Percentiles rank a stretch among this genome's conserved stretches.
phyloP scores from a whole-genome alignment of 2,113 vertebrate genomes.

The Psettodes erumei region DNA sequence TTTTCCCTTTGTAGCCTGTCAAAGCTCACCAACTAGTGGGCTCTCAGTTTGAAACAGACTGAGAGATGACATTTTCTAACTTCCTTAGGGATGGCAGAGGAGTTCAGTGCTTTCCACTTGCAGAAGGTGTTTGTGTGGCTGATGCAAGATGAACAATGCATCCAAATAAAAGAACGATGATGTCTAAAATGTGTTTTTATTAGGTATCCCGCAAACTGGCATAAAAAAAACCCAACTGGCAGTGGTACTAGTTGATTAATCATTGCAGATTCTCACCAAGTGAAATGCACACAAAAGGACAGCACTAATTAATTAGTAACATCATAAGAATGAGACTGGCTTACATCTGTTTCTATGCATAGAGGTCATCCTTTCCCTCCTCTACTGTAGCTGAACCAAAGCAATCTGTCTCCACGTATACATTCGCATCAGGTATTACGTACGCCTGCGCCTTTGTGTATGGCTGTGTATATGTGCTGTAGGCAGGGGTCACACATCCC shows the following conservation, averaged over 20 bases:
- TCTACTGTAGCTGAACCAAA: slow-evolving; percentile 53
- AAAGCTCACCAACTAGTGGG: slow-evolving; percentile 78
- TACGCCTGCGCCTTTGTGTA: slow-evolving; percentile 27
- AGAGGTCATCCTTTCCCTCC: slow-evolving; percentile 45
- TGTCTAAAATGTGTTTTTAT: slow-evolving; percentile 20
- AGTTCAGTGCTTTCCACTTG: slow-evolving; percentile 57
- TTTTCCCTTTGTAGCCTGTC: slow-evolving; percentile 82
- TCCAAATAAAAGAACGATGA: slow-evolving; percentile 16
- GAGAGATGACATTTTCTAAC: slow-evolving; percentile 80
- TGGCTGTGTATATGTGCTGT: slow-evolving; percentile 28
- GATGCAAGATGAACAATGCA: neutral
- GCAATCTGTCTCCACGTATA: slow-evolving; percentile 70
- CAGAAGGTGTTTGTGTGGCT: slow-evolving; percentile 56
- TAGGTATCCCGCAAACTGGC: neutral
- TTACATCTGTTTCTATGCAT: slow-evolving; percentile 68
- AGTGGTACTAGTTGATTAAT: slow-evolving; percentile 11
- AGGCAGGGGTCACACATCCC: slow-evolving; percentile 41
- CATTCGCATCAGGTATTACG: slow-evolving; percentile 8
- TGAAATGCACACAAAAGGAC: slow-evolving; percentile 40
- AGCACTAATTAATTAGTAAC: slow-evolving; percentile 61
- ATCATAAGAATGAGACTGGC: slow-evolving; percentile 54
- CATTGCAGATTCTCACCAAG: slow-evolving; percentile 30
- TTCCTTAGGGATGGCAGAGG: slow-evolving; percentile 68
- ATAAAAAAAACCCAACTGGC: neutral
- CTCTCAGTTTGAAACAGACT: slow-evolving; percentile 81